Percentiles rank a stretch among this genome's conserved stretches.
Conservation (phyloP, 1,140 invertebrate genomes). For the Scaptomyza montana region DNA sequence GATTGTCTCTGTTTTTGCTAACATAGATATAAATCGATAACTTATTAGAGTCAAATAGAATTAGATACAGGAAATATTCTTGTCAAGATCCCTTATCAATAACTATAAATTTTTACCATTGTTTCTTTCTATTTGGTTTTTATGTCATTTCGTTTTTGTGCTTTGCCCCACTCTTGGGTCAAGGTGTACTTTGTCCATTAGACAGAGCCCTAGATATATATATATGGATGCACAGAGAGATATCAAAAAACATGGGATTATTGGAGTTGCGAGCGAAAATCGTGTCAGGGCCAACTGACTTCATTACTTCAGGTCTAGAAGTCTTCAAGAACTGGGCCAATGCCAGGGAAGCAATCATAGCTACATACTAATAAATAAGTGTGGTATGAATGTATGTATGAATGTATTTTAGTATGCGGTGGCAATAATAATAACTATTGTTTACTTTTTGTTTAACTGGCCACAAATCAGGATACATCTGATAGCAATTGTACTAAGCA, state of each 20-base stretch:
- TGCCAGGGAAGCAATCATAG: constrained; percentile 57
- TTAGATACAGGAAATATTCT: no score
- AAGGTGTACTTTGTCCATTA: constrained; percentile 43
- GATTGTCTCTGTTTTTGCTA: no score
- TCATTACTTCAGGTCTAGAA: neutral
- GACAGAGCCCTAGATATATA: constrained; percentile 1
- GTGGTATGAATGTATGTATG: no score
- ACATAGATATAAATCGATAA: no score
- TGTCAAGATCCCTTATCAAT: no score
- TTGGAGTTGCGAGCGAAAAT: constrained; percentile 46
- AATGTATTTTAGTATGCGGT: no score
- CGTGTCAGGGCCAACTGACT: constrained; percentile 59
- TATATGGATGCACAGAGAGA: neutral
- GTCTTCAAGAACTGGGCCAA: constrained; percentile 64
- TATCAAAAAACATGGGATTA: constrained; percentile 17
- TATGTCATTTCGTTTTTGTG: neutral
- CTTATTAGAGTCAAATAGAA: no score
- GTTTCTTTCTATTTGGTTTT: constrained; percentile 14
- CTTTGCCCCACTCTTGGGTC: constrained; percentile 35
- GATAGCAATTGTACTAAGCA: neutral
- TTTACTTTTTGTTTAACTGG: constrained; percentile 47
- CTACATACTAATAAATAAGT: constrained; percentile 17
- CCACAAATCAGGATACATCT: constrained; percentile 5
- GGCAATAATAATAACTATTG: constrained; percentile 36
- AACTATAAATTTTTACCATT: neutral